phyloP scores from a whole-genome alignment of 2,113 vertebrate species.

The Oostethus manadensis region DNA sequence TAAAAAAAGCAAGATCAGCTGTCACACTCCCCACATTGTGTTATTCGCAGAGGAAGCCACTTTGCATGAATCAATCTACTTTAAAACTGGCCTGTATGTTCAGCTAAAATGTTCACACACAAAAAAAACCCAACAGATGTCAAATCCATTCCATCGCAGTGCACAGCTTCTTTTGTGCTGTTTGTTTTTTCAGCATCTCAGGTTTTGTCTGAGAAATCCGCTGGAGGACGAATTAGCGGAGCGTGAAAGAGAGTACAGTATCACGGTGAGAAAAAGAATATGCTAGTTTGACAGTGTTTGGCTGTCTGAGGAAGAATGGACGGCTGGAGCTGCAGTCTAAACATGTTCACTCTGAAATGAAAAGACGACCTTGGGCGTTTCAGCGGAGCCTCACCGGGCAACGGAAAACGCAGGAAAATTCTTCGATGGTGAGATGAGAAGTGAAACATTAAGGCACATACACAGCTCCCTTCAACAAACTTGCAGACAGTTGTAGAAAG shows the following conservation, averaged over 20 bases:
- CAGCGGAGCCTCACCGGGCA: constrained; percentile 27
- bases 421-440: constrained; percentile 58
- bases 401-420: constrained; percentile 39
- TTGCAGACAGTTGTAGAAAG: constrained; percentile 59
- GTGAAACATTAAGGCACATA: constrained; percentile 54
- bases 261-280: constrained; percentile 48
- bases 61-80: constrained; percentile 22
- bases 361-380: constrained; percentile 40
- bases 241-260: constrained; percentile 61
- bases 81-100: constrained; percentile 30
- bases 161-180: constrained; percentile 26
- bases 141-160: constrained; percentile 42
- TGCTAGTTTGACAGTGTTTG: constrained; percentile 34
- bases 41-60: constrained; percentile 10
- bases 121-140: constrained; percentile 61
- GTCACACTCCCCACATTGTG: neutral
- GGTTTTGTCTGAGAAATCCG: constrained; percentile 53
- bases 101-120: constrained; percentile 25
- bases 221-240: constrained; percentile 50
- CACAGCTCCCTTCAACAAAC: constrained; percentile 40
- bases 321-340: constrained; percentile 45
- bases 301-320: constrained; percentile 36
- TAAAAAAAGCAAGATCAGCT: neutral
- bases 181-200: constrained; percentile 61
- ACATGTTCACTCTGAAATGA: constrained; percentile 41